Evolutionary conservation across 2,113 vertebrate species (phyloP), one percentile per base, ranked within the genome.

Genomic region (Dipodomys merriami): DNA sequence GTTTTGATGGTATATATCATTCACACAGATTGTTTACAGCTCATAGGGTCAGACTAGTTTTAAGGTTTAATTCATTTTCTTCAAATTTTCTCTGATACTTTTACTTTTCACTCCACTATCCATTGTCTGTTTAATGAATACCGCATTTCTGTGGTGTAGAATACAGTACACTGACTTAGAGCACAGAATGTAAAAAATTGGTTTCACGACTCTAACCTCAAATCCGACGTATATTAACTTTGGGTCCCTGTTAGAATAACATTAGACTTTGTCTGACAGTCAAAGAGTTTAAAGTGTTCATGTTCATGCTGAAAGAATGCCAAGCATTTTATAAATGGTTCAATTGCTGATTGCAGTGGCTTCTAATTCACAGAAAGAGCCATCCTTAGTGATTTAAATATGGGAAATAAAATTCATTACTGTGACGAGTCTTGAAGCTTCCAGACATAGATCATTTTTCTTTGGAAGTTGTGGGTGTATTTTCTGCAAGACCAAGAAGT

Each of bases 391-490:
- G 44, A 9, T 73, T 91, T 85, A 83, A 86, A 67, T 39, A 72
- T 16, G 62, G 77, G 60, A 83, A 74, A 81, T 80, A 18, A 84
- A 73, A 93, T 67, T 60, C n/a, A 86, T 81, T 65, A 33, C 46
- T 44, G 29, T 73, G 62, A 53, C 22, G 39, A 27, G 25, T 69
- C 64, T 88, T 81, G 22, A 90, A 90, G 85, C 10, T 49, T 88
- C 94, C 39, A 82, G 68, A 71, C 19, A 46, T 12, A 80, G 23
- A 53, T 88, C 27, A 60, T 81, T 95, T 96, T 88, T 77, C 88
- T 93, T 88, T 92, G 68, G 72, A 88, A 94, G 88, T 49, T 91
- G 90, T 94, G 92, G 95, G 88, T 92, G 88, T 95, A 88, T 93
- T 96, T 95, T 96, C 72, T 64, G 6, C 69, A 78, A 92, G 91